These are phyloP conservation scores for Phenacoccus solenopsis DNA, from an alignment of 1,140 invertebrate species.

Conservation along the genomic window DNA sequence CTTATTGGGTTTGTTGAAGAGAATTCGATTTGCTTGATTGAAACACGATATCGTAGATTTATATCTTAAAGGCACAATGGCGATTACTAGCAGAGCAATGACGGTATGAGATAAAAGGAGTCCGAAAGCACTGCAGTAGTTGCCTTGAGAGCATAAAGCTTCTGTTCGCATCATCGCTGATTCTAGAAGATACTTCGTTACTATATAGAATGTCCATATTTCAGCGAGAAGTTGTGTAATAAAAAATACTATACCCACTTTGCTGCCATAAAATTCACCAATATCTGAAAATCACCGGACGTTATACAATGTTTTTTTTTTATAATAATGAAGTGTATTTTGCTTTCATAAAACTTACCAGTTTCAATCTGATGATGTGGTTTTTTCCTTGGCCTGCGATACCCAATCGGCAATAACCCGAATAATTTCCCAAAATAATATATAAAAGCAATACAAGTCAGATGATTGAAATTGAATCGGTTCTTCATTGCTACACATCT, in stretches of 20 bases:
- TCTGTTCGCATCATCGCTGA: neutral
- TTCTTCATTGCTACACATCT: neutral
- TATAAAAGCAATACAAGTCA: neutral
- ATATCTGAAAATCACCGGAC: neutral
- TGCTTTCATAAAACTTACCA: no score
- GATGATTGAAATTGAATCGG: neutral
- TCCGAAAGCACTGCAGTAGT: conserved; percentile 20
- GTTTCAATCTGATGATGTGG: no score
- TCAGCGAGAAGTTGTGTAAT: neutral
- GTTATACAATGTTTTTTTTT: no score
- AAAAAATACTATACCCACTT: neutral
- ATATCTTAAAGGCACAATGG: conserved; percentile 7
- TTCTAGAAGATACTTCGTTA: conserved; percentile 7
- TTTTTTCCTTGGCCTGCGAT: neutral
- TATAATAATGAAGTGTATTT: no score
- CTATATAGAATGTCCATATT: conserved; percentile 15
- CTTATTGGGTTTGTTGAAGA: neutral
- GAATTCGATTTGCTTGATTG: conserved; percentile 10
- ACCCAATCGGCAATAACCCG: neutral
- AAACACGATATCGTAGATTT: neutral
- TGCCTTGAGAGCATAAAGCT: conserved; percentile 13
- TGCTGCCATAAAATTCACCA: conserved; percentile 16
- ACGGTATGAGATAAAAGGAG: conserved; percentile 16
- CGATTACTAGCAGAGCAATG: conserved; percentile 18
- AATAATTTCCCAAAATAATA: conserved; percentile 14